A percentile compares a stretch with the other conserved stretches of the same genome.
These are phyloP conservation scores for Malaclemys terrapin DNA, from an alignment of 2,113 vertebrate species.

Conservation along the genomic window DNA sequence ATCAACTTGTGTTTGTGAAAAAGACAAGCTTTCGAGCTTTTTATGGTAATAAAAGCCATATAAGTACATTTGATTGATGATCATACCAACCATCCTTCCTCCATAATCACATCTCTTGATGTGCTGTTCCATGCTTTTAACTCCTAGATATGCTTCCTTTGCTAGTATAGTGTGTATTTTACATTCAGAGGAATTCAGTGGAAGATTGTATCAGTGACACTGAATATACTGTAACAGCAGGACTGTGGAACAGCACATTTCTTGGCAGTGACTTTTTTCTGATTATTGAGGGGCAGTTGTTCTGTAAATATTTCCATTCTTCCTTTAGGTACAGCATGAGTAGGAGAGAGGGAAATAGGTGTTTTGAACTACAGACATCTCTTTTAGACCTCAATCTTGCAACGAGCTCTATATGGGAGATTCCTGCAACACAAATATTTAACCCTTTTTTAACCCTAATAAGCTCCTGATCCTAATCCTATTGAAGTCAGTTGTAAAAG, in stretches of 20 bases:
- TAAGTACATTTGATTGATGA: constrained; percentile 62
- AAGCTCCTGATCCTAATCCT: neutral
- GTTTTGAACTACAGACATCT: neutral
- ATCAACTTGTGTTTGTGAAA: neutral
- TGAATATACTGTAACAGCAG: neutral
- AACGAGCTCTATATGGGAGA: constrained; percentile 41
- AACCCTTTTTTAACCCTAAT: neutral
- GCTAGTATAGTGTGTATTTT: neutral
- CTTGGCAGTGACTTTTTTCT: neutral
- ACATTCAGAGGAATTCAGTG: constrained; percentile 6
- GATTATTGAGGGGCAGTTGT: neutral
- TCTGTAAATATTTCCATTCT: constrained; percentile 24
- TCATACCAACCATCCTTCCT: constrained; percentile 51
- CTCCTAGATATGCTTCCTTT: constrained; percentile 13
- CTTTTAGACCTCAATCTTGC: constrained; percentile 17
- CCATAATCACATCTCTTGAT: neutral
- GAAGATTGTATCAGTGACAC: neutral
- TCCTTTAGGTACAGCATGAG: neutral
- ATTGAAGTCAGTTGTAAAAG: neutral
- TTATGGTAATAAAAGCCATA: constrained; percentile 51
- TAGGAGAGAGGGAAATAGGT: constrained; percentile 12
- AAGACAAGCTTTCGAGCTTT: neutral
- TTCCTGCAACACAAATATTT: neutral
- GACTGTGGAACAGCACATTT: neutral
- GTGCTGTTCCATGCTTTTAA: neutral